A percentile compares a stretch with the other conserved stretches of the same genome.
Evolutionary conservation across 1,140 invertebrate species (phyloP).

Genomic region (Cydia fagiglandana): DNA sequence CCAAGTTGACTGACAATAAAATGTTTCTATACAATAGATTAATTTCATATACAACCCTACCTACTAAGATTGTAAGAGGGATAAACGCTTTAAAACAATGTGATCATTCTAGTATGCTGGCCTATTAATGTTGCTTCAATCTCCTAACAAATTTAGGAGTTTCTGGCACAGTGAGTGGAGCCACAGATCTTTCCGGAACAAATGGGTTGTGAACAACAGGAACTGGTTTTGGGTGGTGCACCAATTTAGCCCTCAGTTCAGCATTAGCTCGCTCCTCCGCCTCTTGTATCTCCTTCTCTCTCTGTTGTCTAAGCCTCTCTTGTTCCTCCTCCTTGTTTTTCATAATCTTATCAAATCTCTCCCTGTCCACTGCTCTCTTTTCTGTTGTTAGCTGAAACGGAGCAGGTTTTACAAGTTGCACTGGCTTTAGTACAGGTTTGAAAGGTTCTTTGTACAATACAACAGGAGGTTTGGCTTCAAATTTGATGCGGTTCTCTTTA

Average conservation of each 20-base stretch:
- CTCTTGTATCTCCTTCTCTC: conserved; percentile 55
- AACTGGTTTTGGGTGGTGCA: conserved; percentile 69
- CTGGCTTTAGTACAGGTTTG: conserved; percentile 56
- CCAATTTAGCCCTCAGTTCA: conserved; percentile 59
- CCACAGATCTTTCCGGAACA: conserved; percentile 57
- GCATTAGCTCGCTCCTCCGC: conserved; percentile 55
- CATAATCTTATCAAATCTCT: conserved; percentile 62
- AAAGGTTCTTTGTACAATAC: conserved; percentile 72
- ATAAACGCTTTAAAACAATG: neutral
- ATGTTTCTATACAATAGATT: too few relatives aligned
- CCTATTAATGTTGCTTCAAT: conserved; percentile 52
- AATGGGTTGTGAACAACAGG: conserved; percentile 49
- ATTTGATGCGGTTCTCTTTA: conserved; percentile 66
- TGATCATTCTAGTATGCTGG: neutral
- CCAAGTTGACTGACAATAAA: too few relatives aligned
- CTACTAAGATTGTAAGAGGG: neutral
- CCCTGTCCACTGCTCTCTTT: conserved; percentile 64
- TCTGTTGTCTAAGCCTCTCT: conserved; percentile 52
- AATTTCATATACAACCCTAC: too few relatives aligned
- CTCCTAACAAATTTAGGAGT: conserved; percentile 70
- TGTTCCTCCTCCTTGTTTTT: conserved; percentile 67
- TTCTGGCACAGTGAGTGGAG: conserved; percentile 61
- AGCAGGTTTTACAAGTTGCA: conserved; percentile 49
- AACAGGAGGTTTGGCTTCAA: conserved; percentile 63
- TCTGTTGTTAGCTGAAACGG: conserved; percentile 67